Evolutionary conservation across 2,797 vertebrate species (phyloP).

Genomic region (Takifugu rubripes): DNA sequence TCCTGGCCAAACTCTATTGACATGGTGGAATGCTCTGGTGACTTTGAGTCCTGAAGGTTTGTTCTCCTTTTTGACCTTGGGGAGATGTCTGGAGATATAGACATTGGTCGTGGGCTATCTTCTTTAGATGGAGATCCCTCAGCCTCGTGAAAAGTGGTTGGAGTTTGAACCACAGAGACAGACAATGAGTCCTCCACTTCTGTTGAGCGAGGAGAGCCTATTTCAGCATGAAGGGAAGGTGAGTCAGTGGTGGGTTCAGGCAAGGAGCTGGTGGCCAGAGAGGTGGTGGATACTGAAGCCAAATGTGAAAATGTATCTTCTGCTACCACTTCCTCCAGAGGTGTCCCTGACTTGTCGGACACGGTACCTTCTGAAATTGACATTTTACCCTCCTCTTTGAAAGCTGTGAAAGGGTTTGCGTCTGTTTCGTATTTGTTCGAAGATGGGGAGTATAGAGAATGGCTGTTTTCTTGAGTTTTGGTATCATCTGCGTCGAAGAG

Average conservation of each 20-base stretch:
- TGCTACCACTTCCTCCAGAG: slow-evolving; percentile 90
- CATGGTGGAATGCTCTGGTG: slow-evolving; percentile 88
- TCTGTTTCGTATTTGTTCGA: slow-evolving; percentile 77
- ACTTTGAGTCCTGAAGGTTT: slow-evolving; percentile 80
- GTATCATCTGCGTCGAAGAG: slow-evolving; percentile 59
- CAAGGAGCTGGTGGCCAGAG: slow-evolving; percentile 92
- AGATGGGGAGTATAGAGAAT: slow-evolving; percentile 57
- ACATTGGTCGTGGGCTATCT: slow-evolving; percentile 93
- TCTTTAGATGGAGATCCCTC: slow-evolving; percentile 93
- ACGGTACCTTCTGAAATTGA: slow-evolving; percentile 97
- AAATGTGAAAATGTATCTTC: slow-evolving; percentile 96
- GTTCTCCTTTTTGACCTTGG: slow-evolving; percentile 86
- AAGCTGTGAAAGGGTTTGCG: slow-evolving; percentile 75
- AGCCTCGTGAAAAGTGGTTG: slow-evolving; percentile 90
- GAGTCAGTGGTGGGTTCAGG: slow-evolving; percentile 95
- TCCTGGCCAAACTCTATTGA: slow-evolving; percentile 88
- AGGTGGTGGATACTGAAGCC: slow-evolving; percentile 93
- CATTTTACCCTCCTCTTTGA: slow-evolving; percentile 98
- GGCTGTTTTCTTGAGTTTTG: slow-evolving; percentile 63
- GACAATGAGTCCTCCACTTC: slow-evolving; percentile 98
- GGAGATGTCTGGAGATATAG: slow-evolving; percentile 93
- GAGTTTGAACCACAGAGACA: slow-evolving; percentile 96
- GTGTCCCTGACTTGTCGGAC: slow-evolving; percentile 93
- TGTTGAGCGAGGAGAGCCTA: slow-evolving; percentile 95
- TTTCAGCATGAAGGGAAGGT: slow-evolving; percentile 93